Conservation (phyloP, 2,113 vertebrate genomes). For the Pagrus major region DNA sequence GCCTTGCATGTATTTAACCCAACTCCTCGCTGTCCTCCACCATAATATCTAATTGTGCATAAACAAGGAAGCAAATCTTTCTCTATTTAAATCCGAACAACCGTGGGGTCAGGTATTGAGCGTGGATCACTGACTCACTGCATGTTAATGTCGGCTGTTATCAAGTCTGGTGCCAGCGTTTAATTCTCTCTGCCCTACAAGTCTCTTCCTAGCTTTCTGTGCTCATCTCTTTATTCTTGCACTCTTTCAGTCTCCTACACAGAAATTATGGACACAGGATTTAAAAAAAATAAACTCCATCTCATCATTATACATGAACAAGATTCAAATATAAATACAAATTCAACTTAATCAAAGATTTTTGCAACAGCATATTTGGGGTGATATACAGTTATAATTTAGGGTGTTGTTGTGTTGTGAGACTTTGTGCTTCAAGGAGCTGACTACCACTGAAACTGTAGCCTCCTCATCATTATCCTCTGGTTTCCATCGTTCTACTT, state of each 20-base stretch:
- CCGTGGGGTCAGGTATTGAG: constrained; percentile 13
- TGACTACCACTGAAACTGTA: neutral
- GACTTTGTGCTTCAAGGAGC: no score
- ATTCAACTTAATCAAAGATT: no score
- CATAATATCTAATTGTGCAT: constrained; percentile 22
- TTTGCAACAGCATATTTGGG: no score
- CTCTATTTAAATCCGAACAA: constrained; percentile 21
- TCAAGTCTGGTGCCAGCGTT: neutral
- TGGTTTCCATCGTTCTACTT: neutral
- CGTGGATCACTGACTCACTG: constrained; percentile 3
- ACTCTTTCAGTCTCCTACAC: neutral
- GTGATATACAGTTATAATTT: no score
- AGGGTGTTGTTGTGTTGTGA: no score
- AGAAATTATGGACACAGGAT: no score
- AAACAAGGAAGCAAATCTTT: constrained; percentile 27
- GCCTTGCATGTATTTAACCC: constrained; percentile 11
- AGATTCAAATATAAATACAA: no score
- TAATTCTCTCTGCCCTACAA: neutral
- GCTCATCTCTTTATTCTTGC: neutral
- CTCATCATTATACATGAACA: no score
- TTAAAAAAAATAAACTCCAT: no score
- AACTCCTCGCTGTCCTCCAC: neutral
- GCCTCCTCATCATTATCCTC: neutral
- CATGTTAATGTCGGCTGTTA: constrained; percentile 7
- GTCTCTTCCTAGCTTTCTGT: constrained; percentile 4